phyloP scores from a whole-genome alignment of 2,888 invertebrate species.

The Andrena dorsata region DNA sequence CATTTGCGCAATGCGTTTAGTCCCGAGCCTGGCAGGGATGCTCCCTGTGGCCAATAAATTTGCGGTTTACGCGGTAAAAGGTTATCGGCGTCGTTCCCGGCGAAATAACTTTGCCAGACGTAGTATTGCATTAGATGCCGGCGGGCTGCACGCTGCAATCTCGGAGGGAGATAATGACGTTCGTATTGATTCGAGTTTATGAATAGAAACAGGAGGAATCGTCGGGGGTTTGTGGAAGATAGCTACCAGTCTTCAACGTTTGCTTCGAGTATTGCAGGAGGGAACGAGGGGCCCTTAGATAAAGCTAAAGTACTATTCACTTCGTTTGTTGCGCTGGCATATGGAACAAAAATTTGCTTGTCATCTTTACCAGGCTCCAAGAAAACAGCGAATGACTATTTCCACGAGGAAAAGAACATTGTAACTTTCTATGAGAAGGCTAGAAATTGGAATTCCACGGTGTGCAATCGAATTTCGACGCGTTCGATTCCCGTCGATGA shows the following conservation, averaged over 20 bases:
- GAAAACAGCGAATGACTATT: too few relatives aligned
- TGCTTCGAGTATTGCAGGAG: too few relatives aligned
- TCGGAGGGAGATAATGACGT: slow-evolving; percentile 18
- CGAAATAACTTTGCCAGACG: slow-evolving; percentile 47
- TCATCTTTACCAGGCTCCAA: too few relatives aligned
- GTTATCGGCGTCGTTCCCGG: slow-evolving; percentile 63
- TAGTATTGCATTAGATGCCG: slow-evolving; percentile 44
- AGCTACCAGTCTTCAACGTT: neutral
- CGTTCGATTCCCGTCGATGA: slow-evolving; percentile 8
- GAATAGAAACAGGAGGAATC: slow-evolving; percentile 5
- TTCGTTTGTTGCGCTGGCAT: too few relatives aligned
- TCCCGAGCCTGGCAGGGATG: slow-evolving; percentile 22
- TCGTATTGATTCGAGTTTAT: slow-evolving; percentile 31
- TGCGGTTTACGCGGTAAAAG: slow-evolving; percentile 64
- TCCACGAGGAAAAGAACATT: neutral
- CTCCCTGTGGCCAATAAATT: slow-evolving; percentile 66
- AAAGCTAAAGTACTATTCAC: too few relatives aligned
- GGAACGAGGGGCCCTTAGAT: too few relatives aligned
- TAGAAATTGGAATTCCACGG: neutral
- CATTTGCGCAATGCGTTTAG: slow-evolving; percentile 44
- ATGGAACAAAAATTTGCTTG: too few relatives aligned
- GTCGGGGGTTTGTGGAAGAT: neutral
- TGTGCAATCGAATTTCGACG: slow-evolving; percentile 9
- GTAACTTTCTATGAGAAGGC: neutral
- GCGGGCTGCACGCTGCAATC: slow-evolving; percentile 20